Percentiles rank a stretch among this genome's conserved stretches.
Conservation (phyloP, 2,797 vertebrate genomes). For the Xerus rutilus region DNA sequence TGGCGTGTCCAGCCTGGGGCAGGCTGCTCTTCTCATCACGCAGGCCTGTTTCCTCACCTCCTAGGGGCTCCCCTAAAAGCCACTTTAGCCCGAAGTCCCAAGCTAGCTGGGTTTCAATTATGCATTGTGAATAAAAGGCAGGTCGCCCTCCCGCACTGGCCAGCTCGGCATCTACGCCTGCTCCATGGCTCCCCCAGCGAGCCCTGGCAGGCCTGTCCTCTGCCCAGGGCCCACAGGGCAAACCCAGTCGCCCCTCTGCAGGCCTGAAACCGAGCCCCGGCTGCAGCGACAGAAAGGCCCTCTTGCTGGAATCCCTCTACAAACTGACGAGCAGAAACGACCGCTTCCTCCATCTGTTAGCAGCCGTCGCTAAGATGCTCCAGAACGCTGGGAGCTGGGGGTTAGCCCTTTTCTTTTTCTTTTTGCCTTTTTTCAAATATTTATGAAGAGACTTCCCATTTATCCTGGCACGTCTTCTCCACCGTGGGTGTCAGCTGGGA, state of each 20-base stretch:
- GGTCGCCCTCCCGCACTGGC: background rate
- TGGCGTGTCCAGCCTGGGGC: fast-evolving
- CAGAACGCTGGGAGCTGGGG: background rate
- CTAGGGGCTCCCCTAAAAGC: slow-evolving; percentile 6
- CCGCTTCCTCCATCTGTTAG: background rate
- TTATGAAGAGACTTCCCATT: slow-evolving; percentile 87
- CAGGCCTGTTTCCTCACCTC: background rate
- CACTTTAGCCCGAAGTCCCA: slow-evolving; percentile 40
- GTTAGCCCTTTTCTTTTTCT: background rate
- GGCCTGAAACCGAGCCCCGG: background rate
- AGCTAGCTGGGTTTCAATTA: slow-evolving; percentile 25
- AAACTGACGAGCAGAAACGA: fast-evolving
- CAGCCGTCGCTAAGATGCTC: background rate
- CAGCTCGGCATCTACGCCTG: background rate
- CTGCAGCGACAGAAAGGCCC: background rate
- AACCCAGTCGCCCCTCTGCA: background rate
- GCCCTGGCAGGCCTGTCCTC: slow-evolving; percentile 1
- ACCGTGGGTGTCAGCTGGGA: slow-evolving; percentile 85
- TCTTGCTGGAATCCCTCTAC: fast-evolving
- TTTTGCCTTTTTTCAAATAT: slow-evolving; percentile 81
- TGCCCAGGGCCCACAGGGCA: background rate
- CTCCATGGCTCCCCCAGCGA: slow-evolving; percentile 21
- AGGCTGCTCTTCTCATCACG: fast-evolving
- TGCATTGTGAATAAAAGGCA: slow-evolving; percentile 61
- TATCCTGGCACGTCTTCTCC: slow-evolving; percentile 82